Percentiles rank a stretch among this genome's conserved stretches.
These are phyloP conservation scores for Eudasyphora cyanicolor DNA, from an alignment of 2,888 invertebrate species.

Conservation along the genomic window DNA sequence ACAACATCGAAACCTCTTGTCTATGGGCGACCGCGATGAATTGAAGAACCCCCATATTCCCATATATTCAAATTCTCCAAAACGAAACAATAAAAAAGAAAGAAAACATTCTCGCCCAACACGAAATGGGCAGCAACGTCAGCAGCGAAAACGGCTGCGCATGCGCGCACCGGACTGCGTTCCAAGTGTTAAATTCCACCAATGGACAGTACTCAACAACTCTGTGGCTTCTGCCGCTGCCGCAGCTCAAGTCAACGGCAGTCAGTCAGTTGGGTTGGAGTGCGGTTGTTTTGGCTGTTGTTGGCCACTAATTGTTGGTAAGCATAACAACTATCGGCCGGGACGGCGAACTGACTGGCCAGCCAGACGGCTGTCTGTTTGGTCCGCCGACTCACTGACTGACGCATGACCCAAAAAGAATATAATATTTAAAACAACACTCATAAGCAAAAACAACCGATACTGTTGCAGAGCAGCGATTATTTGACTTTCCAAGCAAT, in stretches of 20 bases:
- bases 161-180: neutral
- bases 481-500: conserved; percentile 26
- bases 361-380: conserved; percentile 4
- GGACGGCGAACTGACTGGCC: neutral
- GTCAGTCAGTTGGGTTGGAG: neutral
- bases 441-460: conserved; percentile 3
- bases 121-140: neutral
- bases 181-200: neutral
- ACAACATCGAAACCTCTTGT: neutral
- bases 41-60: conserved; percentile 45
- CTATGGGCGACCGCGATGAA: no score
- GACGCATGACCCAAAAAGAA: conserved; percentile 30
- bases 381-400: neutral
- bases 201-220: neutral
- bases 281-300: neutral
- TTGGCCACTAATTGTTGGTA: neutral
- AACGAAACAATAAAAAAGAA: conserved; percentile 7
- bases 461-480: neutral
- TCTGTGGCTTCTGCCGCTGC: neutral
- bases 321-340: neutral
- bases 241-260: neutral
- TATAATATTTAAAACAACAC: conserved; percentile 15
- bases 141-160: neutral
- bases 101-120: neutral
- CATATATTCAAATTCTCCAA: conserved; percentile 57